These are phyloP conservation scores for Andrena camellia DNA, from an alignment of 2,888 invertebrate species.

Conservation along the genomic window DNA sequence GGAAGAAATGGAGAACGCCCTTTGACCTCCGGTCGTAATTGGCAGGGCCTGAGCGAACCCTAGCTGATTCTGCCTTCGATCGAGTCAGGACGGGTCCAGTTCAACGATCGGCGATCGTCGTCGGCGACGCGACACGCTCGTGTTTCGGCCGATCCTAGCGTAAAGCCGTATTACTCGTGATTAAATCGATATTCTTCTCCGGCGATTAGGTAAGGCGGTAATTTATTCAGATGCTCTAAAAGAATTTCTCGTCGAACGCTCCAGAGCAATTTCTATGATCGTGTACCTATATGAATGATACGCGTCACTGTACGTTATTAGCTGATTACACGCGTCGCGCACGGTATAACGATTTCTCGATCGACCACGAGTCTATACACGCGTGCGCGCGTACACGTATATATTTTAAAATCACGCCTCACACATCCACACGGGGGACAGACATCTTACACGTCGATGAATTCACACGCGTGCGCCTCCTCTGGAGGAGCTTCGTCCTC, in stretches of 20 bases:
- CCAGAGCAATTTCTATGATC: slow-evolving; percentile 41
- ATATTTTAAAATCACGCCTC: slow-evolving; percentile 9
- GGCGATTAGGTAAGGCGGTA: slow-evolving; percentile 28
- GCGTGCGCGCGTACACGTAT: background rate
- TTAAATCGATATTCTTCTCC: slow-evolving; percentile 48
- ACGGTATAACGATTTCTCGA: background rate
- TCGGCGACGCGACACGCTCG: background rate
- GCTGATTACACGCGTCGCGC: background rate
- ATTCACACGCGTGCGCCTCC: background rate
- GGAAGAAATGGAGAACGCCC: slow-evolving; percentile 88
- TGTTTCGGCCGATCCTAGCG: slow-evolving; percentile 27
- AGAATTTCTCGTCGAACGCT: slow-evolving; percentile 50
- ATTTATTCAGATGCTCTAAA: slow-evolving; percentile 42
- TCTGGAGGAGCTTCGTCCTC: slow-evolving; percentile 20
- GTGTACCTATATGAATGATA: background rate
- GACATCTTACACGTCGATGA: background rate
- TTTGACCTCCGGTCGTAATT: slow-evolving; percentile 84
- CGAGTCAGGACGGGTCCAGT: slow-evolving; percentile 24
- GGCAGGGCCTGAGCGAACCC: slow-evolving; percentile 69
- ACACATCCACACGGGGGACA: background rate
- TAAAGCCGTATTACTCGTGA: slow-evolving; percentile 57
- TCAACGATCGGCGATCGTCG: slow-evolving; percentile 30
- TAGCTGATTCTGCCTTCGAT: slow-evolving; percentile 21
- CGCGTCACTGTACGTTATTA: slow-evolving; percentile 1
- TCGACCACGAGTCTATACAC: background rate